Conservation (phyloP, 2,888 invertebrate genomes). For the Abscondita cerata region DNA sequence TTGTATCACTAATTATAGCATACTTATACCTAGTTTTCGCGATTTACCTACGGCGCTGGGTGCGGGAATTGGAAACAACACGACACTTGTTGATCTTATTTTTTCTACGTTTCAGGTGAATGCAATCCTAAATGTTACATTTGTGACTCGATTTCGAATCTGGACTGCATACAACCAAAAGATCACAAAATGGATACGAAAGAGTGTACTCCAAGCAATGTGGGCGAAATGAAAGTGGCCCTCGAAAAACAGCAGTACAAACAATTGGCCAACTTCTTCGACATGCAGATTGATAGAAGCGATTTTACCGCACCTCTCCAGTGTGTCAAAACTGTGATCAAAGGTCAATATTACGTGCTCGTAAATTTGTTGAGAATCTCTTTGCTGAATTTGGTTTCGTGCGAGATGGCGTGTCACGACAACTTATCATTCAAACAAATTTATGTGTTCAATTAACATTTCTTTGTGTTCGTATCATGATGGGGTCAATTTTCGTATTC, state of each 20-base stretch:
- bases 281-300: constrained; percentile 17
- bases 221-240: constrained; percentile 19
- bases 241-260: constrained; percentile 15
- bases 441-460: constrained; percentile 30
- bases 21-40: too few relatives aligned
- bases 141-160: constrained; percentile 47
- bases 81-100: background rate
- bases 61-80: too few relatives aligned
- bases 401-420: constrained; percentile 21
- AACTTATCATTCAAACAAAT: constrained; percentile 23
- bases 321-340: constrained; percentile 26
- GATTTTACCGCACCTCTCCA: constrained; percentile 18
- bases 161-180: constrained; percentile 49
- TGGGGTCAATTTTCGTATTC: constrained; percentile 18
- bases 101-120: constrained; percentile 25
- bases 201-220: constrained; percentile 13
- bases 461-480: constrained; percentile 21
- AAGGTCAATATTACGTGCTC: too few relatives aligned
- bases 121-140: constrained; percentile 47
- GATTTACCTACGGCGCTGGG: too few relatives aligned
- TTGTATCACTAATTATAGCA: background rate
- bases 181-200: constrained; percentile 37
- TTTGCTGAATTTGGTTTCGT: constrained; percentile 17
- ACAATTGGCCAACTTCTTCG: constrained; percentile 15
- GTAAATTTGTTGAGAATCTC: constrained; percentile 17